A percentile compares a stretch with the other conserved stretches of the same genome.
These are phyloP conservation scores for Leptinotarsa juncta DNA, from an alignment of 2,888 invertebrate species.

Conservation along the genomic window DNA sequence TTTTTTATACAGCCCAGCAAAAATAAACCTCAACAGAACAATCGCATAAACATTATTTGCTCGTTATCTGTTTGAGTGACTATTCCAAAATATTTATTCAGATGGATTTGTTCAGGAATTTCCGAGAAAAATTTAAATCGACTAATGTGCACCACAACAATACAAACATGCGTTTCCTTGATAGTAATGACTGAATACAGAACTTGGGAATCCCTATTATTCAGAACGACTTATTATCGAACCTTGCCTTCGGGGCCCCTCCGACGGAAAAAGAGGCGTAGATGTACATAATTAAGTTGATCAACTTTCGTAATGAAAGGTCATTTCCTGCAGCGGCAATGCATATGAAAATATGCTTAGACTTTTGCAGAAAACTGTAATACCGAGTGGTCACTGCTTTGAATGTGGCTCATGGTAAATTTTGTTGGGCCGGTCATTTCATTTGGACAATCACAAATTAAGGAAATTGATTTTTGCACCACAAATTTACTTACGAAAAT, in stretches of 20 bases:
- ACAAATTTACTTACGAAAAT: no score
- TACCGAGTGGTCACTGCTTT: no score
- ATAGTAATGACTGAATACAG: neutral
- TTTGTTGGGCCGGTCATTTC: no score
- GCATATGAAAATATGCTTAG: no score
- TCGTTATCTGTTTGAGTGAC: neutral
- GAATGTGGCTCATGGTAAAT: no score
- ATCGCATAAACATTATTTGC: neutral
- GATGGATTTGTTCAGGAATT: neutral
- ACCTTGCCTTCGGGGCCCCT: neutral
- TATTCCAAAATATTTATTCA: constrained; percentile 10
- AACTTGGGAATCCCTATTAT: constrained; percentile 1
- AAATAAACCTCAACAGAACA: no score
- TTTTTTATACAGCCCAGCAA: no score
- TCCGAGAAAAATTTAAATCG: neutral
- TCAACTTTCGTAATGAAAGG: neutral
- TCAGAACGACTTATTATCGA: neutral
- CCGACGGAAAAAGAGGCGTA: neutral
- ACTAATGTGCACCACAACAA: constrained; percentile 6
- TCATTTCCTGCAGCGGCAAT: neutral
- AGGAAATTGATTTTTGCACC: no score
- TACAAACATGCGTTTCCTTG: constrained; percentile 3
- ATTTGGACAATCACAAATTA: no score
- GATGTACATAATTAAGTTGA: neutral
- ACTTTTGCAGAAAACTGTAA: no score